These are phyloP conservation scores for Coenonympha glycerion DNA, from an alignment of 2,888 invertebrate species.

Conservation along the genomic window DNA sequence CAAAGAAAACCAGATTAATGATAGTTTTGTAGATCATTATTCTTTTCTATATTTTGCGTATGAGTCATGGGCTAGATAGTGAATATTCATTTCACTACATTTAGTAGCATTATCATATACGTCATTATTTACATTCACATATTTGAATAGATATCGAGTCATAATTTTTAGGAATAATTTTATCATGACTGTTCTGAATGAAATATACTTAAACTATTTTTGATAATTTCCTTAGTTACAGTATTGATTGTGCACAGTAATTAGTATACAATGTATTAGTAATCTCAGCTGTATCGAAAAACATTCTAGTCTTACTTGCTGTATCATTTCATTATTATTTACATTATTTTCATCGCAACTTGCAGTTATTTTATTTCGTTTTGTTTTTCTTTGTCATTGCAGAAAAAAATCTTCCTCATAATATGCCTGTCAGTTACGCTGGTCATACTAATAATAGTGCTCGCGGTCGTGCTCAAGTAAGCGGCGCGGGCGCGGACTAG, in stretches of 20 bases:
- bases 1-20: no score
- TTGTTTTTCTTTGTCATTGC: conserved; percentile 79
- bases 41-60: no score
- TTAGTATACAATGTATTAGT: not conserved
- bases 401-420: conserved; percentile 93
- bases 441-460: conserved; percentile 85
- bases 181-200: not conserved
- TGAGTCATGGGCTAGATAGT: not conserved
- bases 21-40: no score
- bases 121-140: not conserved
- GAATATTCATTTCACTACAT: not conserved
- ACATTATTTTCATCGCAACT: conserved; percentile 1
- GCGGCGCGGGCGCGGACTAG: conserved; percentile 34
- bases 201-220: not conserved
- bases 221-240: not conserved
- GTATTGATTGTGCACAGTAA: not conserved
- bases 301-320: not conserved
- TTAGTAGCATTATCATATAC: not conserved
- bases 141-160: not conserved
- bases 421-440: conserved; percentile 87
- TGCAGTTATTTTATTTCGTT: conserved; percentile 62
- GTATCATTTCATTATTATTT: not conserved
- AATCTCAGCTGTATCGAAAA: not conserved
- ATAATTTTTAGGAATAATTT: not conserved
- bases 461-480: conserved; percentile 64